Conservation (phyloP, 2,797 vertebrate genomes). For the Schizopygopsis pylzovi region DNA sequence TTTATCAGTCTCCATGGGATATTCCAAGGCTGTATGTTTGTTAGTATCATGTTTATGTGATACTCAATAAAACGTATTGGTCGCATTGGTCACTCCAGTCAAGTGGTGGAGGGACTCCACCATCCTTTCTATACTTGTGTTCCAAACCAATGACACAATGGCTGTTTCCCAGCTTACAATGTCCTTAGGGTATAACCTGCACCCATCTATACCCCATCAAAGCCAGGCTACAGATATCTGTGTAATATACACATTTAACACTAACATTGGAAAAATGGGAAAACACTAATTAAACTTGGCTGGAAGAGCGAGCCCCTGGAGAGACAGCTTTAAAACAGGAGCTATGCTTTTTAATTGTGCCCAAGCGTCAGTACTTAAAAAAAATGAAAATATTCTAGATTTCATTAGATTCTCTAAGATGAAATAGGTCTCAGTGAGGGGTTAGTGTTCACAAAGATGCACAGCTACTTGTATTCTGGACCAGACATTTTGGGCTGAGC, state of each 20-base stretch:
- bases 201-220: slow-evolving; percentile 74
- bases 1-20: slow-evolving; percentile 22
- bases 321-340: slow-evolving; percentile 65
- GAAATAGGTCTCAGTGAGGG: not conserved
- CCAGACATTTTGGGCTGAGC: slow-evolving; percentile 13
- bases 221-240: slow-evolving; percentile 68
- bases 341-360: slow-evolving; percentile 72
- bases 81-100: slow-evolving; percentile 77
- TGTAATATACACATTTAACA: slow-evolving; percentile 79
- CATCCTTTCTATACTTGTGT: slow-evolving; percentile 12
- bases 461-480: not conserved
- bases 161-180: slow-evolving; percentile 72
- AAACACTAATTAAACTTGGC: slow-evolving; percentile 76
- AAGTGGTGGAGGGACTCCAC: slow-evolving; percentile 75
- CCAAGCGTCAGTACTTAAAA: slow-evolving; percentile 65
- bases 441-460: not conserved
- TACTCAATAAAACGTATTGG: slow-evolving; percentile 81
- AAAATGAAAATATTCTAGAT: slow-evolving; percentile 3
- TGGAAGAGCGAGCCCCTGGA: slow-evolving; percentile 68
- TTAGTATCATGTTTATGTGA: slow-evolving; percentile 76
- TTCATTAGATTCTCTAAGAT: not conserved
- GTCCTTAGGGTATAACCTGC: slow-evolving; percentile 71
- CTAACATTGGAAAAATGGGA: slow-evolving; percentile 77
- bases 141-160: slow-evolving; percentile 79
- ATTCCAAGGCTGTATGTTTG: slow-evolving; percentile 59